These are phyloP conservation scores for Nilaparvata lugens DNA, from an alignment of 1,140 invertebrate species.

Conservation along the genomic window DNA sequence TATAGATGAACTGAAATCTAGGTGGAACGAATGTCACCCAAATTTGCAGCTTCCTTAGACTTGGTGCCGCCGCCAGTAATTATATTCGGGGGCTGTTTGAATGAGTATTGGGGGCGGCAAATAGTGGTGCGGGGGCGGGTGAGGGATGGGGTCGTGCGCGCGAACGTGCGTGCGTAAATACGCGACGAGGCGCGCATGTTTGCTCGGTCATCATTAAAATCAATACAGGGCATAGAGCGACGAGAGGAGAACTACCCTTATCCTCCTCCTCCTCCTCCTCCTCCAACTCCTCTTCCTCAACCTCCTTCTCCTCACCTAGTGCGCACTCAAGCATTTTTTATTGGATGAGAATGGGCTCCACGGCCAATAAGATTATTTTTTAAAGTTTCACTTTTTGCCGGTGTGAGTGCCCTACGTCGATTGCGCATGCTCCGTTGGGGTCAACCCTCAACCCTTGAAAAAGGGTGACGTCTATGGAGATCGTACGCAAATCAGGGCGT, in stretches of 20 bases:
- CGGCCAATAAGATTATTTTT: conserved; percentile 20
- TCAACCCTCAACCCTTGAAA: not conserved
- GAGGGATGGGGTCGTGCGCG: no score
- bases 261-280: not conserved
- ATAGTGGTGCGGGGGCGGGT: no score
- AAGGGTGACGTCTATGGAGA: conserved; percentile 1
- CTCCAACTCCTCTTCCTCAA: no score
- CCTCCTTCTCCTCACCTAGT: not conserved
- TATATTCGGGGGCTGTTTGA: no score
- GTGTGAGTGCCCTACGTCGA: not conserved
- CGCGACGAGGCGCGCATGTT: no score
- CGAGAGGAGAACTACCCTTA: no score
- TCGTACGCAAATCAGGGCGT: conserved; percentile 11
- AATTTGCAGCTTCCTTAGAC: no score
- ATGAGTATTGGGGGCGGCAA: no score
- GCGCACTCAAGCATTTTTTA: conserved; percentile 12
- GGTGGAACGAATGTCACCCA: no score
- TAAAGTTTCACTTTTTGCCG: conserved; percentile 16
- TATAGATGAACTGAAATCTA: no score
- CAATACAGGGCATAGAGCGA: conserved; percentile 9
- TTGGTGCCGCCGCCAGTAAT: no score
- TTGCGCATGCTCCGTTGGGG: not conserved
- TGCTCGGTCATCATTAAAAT: conserved; percentile 13
- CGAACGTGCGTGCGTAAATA: no score
- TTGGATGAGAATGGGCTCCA: conserved; percentile 15